Base-by-base conservation (phyloP, 2,888 invertebrate genomes). In the Julus scanicus region DNA sequence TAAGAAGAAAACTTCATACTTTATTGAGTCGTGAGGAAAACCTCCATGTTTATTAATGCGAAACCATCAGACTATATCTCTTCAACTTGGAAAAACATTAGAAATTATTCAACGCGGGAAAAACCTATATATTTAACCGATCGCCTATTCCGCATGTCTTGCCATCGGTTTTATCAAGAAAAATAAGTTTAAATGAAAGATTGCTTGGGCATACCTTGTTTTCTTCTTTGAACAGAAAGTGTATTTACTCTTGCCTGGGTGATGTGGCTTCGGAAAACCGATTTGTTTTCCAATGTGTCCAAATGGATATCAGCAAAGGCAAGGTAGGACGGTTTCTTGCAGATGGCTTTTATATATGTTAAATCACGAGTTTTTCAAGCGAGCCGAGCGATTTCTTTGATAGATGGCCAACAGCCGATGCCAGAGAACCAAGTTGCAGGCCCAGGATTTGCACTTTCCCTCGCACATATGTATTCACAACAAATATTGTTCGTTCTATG, bases 361-460 rank as follows among this genome's bases (percentile, higher is more conserved):
- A 71, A 71, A 71, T 71, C 71, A 71, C 29, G 71, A 71, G 71
- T 29, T 71, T 71, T 71, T 29, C 29, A 29, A 71, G 71, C 71
- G 71, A 71, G n/a, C 29, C 29, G 71, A 71, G 29, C 71, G 71
- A 29, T 71, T 71, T 71, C n/a, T 71, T 29, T 71, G 71, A 71
- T 71, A 29, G 71, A 71, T 71, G 71, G 71, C 71, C 71, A 71
- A 20, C 71, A 71, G 71, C 71, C 71, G 71, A 71, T 71, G 71
- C 71, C 71, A 29, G 29, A 20, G 29, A 71, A 71, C 71, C 2
- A 2, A 71, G 71, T 71, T 71, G 29, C 71, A 71, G 71, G 20
- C 71, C 71, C 71, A 29, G 29, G 71, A 71, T 71, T 71, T 71
- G 20, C 71, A 57, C 17, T 5, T 57, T 57, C 17, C 17, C 57